phyloP scores from a whole-genome alignment of 2,888 invertebrate genomes.

The Cryptocheilus praepositus region DNA sequence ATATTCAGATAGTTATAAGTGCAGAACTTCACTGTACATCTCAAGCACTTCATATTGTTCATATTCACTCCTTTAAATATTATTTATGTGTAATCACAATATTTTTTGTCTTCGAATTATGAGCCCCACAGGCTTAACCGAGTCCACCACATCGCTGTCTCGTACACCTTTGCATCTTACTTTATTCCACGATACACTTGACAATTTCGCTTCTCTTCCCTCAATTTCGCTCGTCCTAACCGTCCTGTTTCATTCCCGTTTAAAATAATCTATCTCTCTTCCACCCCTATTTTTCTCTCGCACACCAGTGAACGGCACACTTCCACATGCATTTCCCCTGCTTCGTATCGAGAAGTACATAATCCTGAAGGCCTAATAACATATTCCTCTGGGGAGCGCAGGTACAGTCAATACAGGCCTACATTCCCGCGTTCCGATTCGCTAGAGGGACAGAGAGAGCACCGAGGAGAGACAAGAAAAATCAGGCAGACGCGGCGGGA shows the following conservation, averaged over 20 bases:
- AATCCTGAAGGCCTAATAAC: conserved; percentile 67
- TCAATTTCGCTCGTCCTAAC: no score
- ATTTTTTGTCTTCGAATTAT: no score
- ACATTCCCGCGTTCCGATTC: conserved; percentile 10
- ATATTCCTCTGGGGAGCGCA: conserved; percentile 62
- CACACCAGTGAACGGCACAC: conserved; percentile 17
- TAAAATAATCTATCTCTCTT: neutral
- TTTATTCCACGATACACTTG: no score
- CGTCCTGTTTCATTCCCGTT: neutral
- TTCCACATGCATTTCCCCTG: conserved; percentile 30
- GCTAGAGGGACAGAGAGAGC: conserved; percentile 7
- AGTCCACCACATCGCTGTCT: no score
- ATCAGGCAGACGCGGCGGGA: neutral
- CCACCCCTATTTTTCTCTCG: conserved; percentile 6
- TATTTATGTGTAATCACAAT: no score
- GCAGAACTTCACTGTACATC: no score
- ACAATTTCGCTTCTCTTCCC: neutral
- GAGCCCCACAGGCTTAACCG: no score
- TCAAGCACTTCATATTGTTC: no score
- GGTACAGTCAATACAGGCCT: conserved; percentile 26
- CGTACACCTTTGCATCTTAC: no score
- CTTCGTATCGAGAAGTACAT: conserved; percentile 61
- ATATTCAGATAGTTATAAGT: no score
- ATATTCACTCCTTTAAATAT: no score
- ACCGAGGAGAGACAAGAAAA: no score